Conservation (phyloP, 2,888 invertebrate genomes). For the Nebria salina region DNA sequence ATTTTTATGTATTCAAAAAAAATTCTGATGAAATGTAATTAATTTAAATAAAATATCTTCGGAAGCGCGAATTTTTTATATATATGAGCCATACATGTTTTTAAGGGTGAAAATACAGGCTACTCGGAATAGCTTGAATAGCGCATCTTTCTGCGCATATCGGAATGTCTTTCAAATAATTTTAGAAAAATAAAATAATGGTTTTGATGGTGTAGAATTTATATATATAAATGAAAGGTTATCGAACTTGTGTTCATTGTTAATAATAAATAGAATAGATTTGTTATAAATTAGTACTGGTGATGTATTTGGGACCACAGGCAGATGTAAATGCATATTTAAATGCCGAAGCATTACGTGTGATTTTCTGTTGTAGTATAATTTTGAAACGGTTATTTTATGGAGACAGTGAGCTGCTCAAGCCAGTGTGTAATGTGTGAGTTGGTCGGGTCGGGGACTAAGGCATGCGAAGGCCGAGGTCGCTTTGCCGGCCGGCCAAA, state of each 20-base stretch:
- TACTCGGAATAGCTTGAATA: too few relatives aligned
- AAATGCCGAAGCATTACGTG: background rate
- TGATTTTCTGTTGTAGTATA: background rate
- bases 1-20: too few relatives aligned
- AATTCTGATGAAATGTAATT: too few relatives aligned
- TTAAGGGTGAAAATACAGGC: too few relatives aligned
- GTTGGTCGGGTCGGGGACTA: background rate
- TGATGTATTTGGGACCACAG: background rate
- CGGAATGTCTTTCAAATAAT: too few relatives aligned
- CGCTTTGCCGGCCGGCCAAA: background rate
- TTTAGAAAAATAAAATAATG: too few relatives aligned
- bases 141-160: too few relatives aligned
- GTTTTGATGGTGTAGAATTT: too few relatives aligned
- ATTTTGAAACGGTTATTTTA: background rate
- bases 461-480: slow-evolving; percentile 22
- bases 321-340: background rate
- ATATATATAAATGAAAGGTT: background rate
- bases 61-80: too few relatives aligned
- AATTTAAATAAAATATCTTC: too few relatives aligned
- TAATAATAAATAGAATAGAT: background rate
- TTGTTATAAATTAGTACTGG: background rate
- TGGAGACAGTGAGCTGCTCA: background rate
- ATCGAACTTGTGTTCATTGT: background rate
- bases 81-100: too few relatives aligned
- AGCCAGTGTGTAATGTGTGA: background rate